Evolutionary conservation across 2,797 vertebrate genomes (phyloP).

Genomic region (Malurus leucopterus): DNA sequence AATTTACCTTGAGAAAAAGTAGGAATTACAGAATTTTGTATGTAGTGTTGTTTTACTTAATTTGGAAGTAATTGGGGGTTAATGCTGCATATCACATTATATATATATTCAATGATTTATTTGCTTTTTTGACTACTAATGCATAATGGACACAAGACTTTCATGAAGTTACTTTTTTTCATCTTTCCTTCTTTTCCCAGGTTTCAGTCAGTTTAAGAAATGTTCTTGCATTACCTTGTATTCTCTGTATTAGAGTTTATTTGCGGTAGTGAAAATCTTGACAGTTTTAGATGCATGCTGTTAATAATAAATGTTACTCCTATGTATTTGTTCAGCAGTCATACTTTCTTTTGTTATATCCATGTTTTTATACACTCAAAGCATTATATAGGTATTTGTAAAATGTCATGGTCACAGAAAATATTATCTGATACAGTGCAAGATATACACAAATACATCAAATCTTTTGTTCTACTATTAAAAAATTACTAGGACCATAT

Average conservation of each 20-base stretch:
- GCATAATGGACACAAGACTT: neutral
- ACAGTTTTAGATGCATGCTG: neutral
- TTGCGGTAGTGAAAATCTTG: neutral
- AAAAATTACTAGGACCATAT: neutral
- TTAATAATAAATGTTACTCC: neutral
- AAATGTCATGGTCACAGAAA: neutral
- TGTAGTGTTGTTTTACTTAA: neutral
- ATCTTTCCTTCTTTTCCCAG: neutral
- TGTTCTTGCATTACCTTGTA: neutral
- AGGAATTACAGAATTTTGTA: neutral
- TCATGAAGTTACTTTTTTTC: neutral
- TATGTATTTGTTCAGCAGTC: neutral
- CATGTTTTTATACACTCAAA: neutral
- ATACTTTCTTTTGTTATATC: neutral
- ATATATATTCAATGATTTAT: neutral
- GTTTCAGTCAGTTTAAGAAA: neutral
- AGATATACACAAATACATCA: neutral
- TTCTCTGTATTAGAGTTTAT: neutral
- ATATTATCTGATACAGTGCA: neutral
- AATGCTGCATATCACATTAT: neutral
- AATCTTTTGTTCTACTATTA: neutral
- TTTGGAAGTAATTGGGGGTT: neutral
- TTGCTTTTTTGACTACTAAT: neutral
- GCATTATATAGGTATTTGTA: neutral
- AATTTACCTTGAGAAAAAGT: neutral